These are phyloP conservation scores for Bursaphelenchus okinawaensis DNA, from an alignment of 2,888 invertebrate species.

Conservation along the genomic window DNA sequence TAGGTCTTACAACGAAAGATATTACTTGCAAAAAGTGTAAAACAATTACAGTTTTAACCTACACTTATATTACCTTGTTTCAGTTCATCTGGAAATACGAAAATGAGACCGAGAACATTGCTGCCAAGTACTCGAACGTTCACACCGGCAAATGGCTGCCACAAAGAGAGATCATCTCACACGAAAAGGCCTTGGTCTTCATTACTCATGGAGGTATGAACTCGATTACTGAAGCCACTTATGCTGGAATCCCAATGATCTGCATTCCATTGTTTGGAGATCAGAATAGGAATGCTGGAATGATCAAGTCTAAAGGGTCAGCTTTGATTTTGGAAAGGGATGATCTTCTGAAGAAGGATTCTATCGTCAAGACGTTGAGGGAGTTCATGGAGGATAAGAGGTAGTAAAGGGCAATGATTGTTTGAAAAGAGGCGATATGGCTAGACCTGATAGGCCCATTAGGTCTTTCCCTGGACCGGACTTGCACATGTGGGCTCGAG, in stretches of 20 bases:
- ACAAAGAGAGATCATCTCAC: conserved; percentile 15
- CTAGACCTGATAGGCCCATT: not conserved
- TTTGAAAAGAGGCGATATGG: too few species aligned
- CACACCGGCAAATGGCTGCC: conserved; percentile 13
- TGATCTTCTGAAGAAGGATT: conserved; percentile 4
- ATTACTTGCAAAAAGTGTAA: too few species aligned
- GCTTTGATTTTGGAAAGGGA: not conserved
- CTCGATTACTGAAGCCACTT: conserved; percentile 14
- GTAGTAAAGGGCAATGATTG: too few species aligned
- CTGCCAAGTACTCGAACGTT: conserved; percentile 6
- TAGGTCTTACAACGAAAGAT: too few species aligned
- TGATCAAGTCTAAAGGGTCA: not conserved
- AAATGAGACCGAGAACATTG: conserved; percentile 12
- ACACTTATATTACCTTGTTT: too few species aligned
- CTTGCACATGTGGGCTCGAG: not conserved
- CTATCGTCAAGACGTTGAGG: not conserved
- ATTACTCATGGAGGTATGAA: conserved; percentile 23
- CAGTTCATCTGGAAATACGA: conserved; percentile 25
- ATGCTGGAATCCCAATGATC: conserved; percentile 16
- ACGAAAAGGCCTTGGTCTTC: conserved; percentile 12
- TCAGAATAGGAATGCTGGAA: conserved; percentile 16
- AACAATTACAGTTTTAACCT: too few species aligned
- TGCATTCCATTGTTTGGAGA: conserved; percentile 19
- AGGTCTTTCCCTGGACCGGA: not conserved
- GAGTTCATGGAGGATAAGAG: conserved; percentile 8